Conservation (phyloP, 64 coral and sea anemone species). For the Montipora efflorescens region DNA sequence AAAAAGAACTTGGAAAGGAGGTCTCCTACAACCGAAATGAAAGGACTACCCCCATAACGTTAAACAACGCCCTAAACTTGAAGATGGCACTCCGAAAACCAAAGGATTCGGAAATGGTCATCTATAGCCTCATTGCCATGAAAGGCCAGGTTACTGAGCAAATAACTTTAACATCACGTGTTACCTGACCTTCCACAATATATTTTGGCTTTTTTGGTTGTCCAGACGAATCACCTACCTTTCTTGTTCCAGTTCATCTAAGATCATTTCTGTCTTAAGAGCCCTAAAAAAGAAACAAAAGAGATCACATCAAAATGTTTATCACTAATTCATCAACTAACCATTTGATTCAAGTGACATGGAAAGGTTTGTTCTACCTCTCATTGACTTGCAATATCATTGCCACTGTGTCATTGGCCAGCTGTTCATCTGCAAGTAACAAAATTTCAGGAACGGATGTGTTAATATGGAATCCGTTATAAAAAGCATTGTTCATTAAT, state of each 20-base stretch:
- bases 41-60: no score
- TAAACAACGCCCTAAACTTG: no score
- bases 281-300: slow-evolving; percentile 35
- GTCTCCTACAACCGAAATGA: no score
- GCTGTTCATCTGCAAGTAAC: slow-evolving; percentile 80
- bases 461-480: no score
- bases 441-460: not conserved
- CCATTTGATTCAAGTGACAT: not conserved
- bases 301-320: not conserved
- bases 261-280: slow-evolving; percentile 64
- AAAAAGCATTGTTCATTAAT: no score
- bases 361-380: slow-evolving; percentile 57
- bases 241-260: slow-evolving; percentile 79
- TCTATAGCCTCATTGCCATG: no score
- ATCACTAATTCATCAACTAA: not conserved
- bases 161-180: no score
- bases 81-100: no score
- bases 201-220: not conserved
- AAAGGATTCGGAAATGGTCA: no score
- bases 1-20: no score
- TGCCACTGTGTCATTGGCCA: slow-evolving; percentile 85
- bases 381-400: slow-evolving; percentile 95
- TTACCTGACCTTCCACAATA: not conserved
- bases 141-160: no score
- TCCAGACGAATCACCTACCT: slow-evolving; percentile 3